Base-by-base conservation (phyloP, 2,888 invertebrate genomes). In the Nudaria mundana region DNA sequence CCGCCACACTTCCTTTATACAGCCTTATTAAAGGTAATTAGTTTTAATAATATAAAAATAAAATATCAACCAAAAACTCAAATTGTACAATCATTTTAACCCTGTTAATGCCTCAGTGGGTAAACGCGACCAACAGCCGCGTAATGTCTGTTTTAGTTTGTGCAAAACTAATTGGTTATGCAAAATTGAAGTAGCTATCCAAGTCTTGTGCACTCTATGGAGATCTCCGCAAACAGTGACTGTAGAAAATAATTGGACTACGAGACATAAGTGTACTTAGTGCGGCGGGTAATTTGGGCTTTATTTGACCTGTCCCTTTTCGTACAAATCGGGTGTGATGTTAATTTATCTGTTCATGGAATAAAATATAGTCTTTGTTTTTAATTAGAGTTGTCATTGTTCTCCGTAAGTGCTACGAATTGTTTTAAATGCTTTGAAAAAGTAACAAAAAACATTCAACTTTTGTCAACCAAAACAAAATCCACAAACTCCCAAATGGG, bases 81-180 rank as follows among this genome's bases (percentile, higher is more conserved):
- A n/a, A n/a, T n/a, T n/a, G n/a, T n/a, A n/a, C n/a, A n/a, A n/a
- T n/a, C n/a, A n/a, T n/a, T n/a, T 14, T 48, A 53, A 51, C 44
- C 38, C 37, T 26, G 0, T 1, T 13, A 18, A 32, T 30, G 34
- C 52, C 44, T 53, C 14, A 37, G 16, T 22, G 34, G 44, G 38
- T 46, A 43, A 56, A 22, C 48, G 16, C 46, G 44, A 53, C 44
- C 46, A 7, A 42, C 38, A 50, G 15, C 33, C 40, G 56, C 63
- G 68, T 67, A 60, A 68, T 51, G 71, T 73, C 73, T 76, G 77
- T 72, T 84, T 76, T 75, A 79, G 81, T 84, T 82, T 72, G 77
- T 65, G 56, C 65, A 67, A 71, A 81, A 77, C 81, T 85, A 87
- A 87, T 87, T 88, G 84, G 85, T 76, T 85, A 87, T 86, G 84